Conservation (phyloP, 2,113 vertebrate species). For the Piaya cayana region DNA sequence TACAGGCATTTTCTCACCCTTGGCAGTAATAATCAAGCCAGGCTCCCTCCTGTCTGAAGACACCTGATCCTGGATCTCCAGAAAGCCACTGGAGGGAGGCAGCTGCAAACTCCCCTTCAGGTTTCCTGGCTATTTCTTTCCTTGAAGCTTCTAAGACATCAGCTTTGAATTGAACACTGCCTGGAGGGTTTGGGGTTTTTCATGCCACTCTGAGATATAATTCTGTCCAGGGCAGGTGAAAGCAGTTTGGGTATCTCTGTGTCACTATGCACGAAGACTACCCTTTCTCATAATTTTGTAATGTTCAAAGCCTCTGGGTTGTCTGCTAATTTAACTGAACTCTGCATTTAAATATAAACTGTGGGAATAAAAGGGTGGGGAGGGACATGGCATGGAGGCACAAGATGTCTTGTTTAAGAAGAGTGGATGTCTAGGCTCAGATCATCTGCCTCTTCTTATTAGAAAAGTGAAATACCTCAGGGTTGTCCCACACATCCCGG, state of each 20-base stretch:
- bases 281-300: neutral
- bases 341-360: neutral
- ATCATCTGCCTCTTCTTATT: neutral
- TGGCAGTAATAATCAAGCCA: neutral
- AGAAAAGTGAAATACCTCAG: conserved; percentile 65
- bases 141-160: neutral
- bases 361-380: neutral
- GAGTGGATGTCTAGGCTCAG: neutral
- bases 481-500: conserved; percentile 70
- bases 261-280: neutral
- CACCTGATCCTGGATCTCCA: neutral
- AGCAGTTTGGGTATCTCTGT: neutral
- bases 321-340: fast-evolving
- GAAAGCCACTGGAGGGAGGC: neutral
- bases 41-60: neutral
- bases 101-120: neutral
- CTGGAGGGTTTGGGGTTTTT: neutral
- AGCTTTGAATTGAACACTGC: neutral
- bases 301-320: neutral
- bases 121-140: neutral
- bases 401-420: neutral
- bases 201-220: neutral
- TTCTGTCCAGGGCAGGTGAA: neutral
- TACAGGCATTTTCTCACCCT: neutral
- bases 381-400: neutral